Conservation (phyloP, 2,113 vertebrate genomes). For the Alectura lathami region DNA sequence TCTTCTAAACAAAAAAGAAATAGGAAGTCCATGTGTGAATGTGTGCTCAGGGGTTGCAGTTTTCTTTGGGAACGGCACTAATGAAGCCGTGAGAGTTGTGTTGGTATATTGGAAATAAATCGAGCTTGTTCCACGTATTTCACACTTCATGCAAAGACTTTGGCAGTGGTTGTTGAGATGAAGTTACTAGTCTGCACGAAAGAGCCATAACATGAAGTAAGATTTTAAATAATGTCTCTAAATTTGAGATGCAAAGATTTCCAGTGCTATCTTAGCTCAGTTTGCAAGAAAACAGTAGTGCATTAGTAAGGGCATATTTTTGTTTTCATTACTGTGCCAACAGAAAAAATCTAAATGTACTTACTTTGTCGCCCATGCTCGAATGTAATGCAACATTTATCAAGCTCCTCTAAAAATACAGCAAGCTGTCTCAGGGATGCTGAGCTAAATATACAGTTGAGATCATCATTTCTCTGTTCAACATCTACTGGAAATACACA, state of each 20-base stretch:
- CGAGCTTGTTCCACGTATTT: not conserved
- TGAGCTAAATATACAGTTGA: slow-evolving; percentile 61
- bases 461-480: slow-evolving; percentile 34
- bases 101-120: not conserved
- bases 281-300: not conserved
- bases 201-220: not conserved
- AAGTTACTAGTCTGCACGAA: not conserved
- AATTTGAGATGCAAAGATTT: slow-evolving; percentile 34
- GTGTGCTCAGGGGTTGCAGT: not conserved
- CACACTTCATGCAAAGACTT: not conserved
- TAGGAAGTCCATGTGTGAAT: not conserved
- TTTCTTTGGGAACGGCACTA: not conserved
- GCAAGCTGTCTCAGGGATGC: slow-evolving; percentile 39
- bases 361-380: not conserved
- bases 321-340: not conserved
- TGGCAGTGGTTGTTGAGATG: not conserved
- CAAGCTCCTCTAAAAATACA: slow-evolving; percentile 63
- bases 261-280: not conserved
- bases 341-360: not conserved
- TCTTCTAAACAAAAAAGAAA: not conserved
- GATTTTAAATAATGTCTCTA: not conserved
- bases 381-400: slow-evolving; percentile 61
- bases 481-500: not conserved
- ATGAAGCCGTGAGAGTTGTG: not conserved
- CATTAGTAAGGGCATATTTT: not conserved